A percentile compares a stretch with the other conserved stretches of the same genome.
Conservation (phyloP, 2,888 invertebrate genomes). For the Mesorhabditis sp. region DNA sequence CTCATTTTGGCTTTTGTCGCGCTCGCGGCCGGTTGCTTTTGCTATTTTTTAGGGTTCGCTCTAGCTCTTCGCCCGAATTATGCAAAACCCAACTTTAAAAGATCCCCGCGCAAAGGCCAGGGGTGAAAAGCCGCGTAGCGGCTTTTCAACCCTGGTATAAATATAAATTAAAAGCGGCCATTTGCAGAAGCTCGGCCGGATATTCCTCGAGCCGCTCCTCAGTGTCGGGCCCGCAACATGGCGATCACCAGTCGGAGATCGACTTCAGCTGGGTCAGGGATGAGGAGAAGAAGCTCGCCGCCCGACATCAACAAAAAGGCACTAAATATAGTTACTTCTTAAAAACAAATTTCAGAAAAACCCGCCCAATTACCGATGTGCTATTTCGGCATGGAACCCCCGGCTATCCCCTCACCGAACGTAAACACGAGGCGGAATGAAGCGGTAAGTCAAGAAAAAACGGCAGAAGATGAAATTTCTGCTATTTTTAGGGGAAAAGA, state of each 20-base stretch:
- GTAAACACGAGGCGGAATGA: conserved; percentile 16
- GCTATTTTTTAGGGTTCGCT: too few species aligned
- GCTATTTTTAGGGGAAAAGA: too few species aligned
- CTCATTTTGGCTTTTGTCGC: too few species aligned
- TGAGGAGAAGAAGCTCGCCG: conserved; percentile 28
- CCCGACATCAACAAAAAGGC: neutral
- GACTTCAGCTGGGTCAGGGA: conserved; percentile 39
- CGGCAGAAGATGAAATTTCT: too few species aligned
- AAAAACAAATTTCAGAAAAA: neutral
- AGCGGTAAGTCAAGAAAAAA: conserved; percentile 3
- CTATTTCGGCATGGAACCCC: conserved; percentile 33
- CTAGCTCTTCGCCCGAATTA: too few species aligned
- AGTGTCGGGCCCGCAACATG: neutral
- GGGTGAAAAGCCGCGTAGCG: too few species aligned
- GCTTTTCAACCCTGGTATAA: too few species aligned
- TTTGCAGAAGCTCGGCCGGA: neutral
- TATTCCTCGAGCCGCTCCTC: neutral
- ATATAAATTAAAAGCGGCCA: too few species aligned
- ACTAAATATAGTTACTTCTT: too few species aligned
- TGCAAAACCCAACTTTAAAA: too few species aligned
- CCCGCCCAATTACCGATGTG: conserved; percentile 21
- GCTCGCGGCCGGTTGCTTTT: too few species aligned
- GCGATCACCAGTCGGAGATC: conserved; percentile 33
- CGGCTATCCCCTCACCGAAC: conserved; percentile 11
- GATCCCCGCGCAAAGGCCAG: too few species aligned